phyloP scores from a whole-genome alignment of 2,888 invertebrate genomes.

The Allacma fusca region DNA sequence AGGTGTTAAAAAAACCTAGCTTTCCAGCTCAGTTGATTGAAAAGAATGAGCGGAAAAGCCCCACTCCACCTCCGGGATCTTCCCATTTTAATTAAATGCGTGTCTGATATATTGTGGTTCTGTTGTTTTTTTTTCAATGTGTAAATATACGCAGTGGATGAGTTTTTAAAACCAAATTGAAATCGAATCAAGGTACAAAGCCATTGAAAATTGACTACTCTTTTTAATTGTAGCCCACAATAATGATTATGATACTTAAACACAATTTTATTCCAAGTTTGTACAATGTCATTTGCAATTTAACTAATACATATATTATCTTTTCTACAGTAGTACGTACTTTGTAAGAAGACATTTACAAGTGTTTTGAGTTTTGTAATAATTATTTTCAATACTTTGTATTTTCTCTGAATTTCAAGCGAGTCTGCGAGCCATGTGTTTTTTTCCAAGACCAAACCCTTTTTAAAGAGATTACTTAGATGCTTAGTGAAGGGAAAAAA shows the following conservation, averaged over 20 bases:
- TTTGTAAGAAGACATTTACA: background rate
- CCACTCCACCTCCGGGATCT: slow-evolving; percentile 23
- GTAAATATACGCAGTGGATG: background rate
- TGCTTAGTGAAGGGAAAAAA: background rate
- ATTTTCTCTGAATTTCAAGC: background rate
- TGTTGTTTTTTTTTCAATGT: background rate
- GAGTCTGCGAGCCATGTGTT: background rate
- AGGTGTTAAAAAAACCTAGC: slow-evolving; percentile 76
- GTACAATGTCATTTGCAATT: slow-evolving; percentile 3
- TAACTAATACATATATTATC: background rate
- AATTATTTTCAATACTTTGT: background rate
- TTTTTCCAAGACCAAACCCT: background rate
- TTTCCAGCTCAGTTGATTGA: slow-evolving; percentile 64
- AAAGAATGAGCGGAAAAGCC: slow-evolving; percentile 27
- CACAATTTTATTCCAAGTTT: slow-evolving; percentile 7
- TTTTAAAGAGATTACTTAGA: background rate
- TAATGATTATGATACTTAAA: background rate
- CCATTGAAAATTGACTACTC: background rate
- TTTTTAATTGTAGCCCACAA: background rate
- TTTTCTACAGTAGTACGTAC: background rate
- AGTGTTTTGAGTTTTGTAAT: no score
- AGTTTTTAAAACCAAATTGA: slow-evolving; percentile 14
- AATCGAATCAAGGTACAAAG: slow-evolving; percentile 24
- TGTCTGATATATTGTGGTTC: background rate
- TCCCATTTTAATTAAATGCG: slow-evolving; percentile 1